Conservation (phyloP, 2,797 vertebrate genomes). For the Denticeps clupeoides region DNA sequence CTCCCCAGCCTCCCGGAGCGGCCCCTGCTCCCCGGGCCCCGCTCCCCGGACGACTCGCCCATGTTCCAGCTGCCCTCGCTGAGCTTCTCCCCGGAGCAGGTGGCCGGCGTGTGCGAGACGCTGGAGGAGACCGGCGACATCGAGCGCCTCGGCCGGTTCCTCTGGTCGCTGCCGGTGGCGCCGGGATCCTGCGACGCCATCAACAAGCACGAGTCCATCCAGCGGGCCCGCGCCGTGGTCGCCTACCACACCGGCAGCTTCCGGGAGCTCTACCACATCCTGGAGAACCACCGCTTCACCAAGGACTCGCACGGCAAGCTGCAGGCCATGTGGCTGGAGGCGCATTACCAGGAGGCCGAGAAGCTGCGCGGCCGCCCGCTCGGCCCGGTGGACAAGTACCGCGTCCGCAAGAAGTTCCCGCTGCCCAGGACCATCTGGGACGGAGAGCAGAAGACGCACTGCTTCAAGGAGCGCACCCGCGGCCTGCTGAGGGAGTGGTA, state of each 20-base stretch:
- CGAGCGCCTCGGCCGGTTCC: constrained; percentile 89
- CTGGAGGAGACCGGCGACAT: constrained; percentile 97
- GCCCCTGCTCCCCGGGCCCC: constrained; percentile 63
- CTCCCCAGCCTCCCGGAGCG: constrained; percentile 80
- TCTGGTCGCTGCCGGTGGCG: constrained; percentile 92
- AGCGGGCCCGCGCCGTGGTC: constrained; percentile 88
- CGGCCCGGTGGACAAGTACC: constrained; percentile 94
- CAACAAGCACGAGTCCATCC: constrained; percentile 92
- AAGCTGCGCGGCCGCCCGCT: constrained; percentile 87
- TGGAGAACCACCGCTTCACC: constrained; percentile 96
- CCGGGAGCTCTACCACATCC: constrained; percentile 89
- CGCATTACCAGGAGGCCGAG: constrained; percentile 95
- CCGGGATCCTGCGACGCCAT: constrained; percentile 87
- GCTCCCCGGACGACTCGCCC: constrained; percentile 69
- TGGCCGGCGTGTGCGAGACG: constrained; percentile 96
- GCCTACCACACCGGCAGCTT: constrained; percentile 94
- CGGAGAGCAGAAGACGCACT: constrained; percentile 97
- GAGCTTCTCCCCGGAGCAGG: constrained; percentile 92
- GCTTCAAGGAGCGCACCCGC: constrained; percentile 95
- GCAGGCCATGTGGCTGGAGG: constrained; percentile 98
- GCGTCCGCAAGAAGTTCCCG: constrained; percentile 96
- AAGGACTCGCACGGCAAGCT: constrained; percentile 92
- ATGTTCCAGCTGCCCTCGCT: constrained; percentile 84
- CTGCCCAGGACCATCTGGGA: constrained; percentile 96
- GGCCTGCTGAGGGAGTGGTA: constrained; percentile 95